phyloP scores from a whole-genome alignment of 2,888 invertebrate species.

The Oxytorus armatus region DNA sequence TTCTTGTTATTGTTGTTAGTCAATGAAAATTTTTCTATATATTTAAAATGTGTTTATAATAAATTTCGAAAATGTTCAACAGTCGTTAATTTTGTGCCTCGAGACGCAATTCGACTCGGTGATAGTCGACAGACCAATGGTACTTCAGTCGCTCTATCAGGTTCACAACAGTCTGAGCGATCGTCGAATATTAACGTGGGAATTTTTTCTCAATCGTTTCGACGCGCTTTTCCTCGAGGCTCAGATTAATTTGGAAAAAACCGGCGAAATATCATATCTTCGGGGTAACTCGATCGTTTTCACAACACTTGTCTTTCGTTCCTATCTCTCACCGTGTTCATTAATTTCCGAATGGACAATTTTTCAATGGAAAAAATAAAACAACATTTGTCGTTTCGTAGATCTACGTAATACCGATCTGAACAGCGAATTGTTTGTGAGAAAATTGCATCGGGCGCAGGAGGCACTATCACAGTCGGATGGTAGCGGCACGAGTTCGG shows the following conservation, averaged over 20 bases:
- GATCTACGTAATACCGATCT: constrained; percentile 96
- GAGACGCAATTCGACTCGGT: constrained; percentile 99
- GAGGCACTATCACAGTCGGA: constrained; percentile 93
- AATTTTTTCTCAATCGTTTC: constrained; percentile 98
- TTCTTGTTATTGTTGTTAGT: no score
- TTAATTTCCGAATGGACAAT: no score
- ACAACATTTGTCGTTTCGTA: no score
- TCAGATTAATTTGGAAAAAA: constrained; percentile 94
- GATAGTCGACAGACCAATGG: constrained; percentile 97
- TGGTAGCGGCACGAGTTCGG: constrained; percentile 86
- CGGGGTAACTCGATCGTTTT: constrained; percentile 87
- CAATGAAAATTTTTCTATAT: no score
- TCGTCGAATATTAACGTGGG: constrained; percentile 96
- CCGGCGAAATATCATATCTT: constrained; percentile 93
- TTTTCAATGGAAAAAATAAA: no score
- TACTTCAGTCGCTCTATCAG: constrained; percentile 97
- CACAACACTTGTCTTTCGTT: neutral
- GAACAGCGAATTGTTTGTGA: constrained; percentile 93
- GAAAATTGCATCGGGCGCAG: constrained; percentile 94
- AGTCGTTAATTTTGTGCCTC: constrained; percentile 96
- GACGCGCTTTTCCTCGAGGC: constrained; percentile 98
- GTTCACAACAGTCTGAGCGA: constrained; percentile 97
- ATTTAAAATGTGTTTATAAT: no score
- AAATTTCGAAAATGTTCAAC: constrained; percentile 73
- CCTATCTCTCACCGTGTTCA: neutral